Base-by-base conservation (phyloP, 2,888 invertebrate species). In the Chymomyza procnemis region DNA sequence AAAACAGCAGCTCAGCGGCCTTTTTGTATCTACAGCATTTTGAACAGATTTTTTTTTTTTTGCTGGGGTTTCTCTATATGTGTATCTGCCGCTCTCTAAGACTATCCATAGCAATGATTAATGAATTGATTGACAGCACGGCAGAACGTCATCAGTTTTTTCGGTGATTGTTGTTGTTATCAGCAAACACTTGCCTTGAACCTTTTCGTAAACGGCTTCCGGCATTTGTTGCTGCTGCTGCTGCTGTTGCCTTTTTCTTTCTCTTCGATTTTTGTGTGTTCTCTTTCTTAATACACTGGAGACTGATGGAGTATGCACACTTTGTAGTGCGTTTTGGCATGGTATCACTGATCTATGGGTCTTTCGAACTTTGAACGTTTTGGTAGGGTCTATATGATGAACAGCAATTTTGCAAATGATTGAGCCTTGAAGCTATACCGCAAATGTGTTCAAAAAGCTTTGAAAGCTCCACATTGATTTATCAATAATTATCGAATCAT, bases 61-160 rank as follows among this genome's bases (percentile, higher is more conserved):
- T 54, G 1, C 8, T 54, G 54, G n/a, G 54, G 12, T 19, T 18
- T 14, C 19, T 19, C 54, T 12, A 4, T 19, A 19, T 5, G 5
- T 18, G n/a, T 21, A 0, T 5, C 50, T 50, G 18, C 6, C 34
- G 9, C 5, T 55, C 22, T 22, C 55, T 14, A 12, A 9, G 55
- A 14, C 55, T 14, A 14, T 14, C n/a, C 9, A 48, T 50, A 50
- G 14, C 48, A 71, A 64, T 78, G 79, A 81, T 79, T 79, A 79
- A 79, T 79, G 79, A 81, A 67, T 67, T 81, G 79, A 76, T 81
- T 76, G 79, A 79, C 68, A 30, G 54, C 22, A 4, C 22, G 50
- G 18, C 19, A 74, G 55, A 70, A 60, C 54, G 54, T 54, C 54
- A 54, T 18, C 68, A 64, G 61, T 60, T 16, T 61, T 69, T 61